Percentiles rank a stretch among this genome's conserved stretches.
These are phyloP conservation scores for Tethya wilhelma DNA, from an alignment of 37 sponge, comb jelly and placozoan species.

Conservation along the genomic window DNA sequence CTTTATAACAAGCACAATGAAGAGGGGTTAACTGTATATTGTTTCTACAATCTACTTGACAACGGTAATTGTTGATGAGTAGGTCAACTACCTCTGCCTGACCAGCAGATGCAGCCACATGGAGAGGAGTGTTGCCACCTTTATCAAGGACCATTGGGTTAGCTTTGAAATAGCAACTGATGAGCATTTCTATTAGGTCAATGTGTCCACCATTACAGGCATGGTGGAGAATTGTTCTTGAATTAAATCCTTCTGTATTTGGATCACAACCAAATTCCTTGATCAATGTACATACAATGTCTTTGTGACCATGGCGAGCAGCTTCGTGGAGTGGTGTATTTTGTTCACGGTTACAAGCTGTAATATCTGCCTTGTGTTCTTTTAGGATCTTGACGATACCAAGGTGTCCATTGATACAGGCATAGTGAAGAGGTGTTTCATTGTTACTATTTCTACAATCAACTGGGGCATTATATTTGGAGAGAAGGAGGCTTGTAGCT, in stretches of 20 bases:
- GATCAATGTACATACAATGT: slow-evolving; percentile 3
- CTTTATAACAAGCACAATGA: background rate
- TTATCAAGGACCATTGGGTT: too few species aligned
- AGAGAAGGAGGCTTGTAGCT: too few species aligned
- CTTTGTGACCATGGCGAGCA: background rate
- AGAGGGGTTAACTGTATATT: too few species aligned
- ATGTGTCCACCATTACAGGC: too few species aligned
- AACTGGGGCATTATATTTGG: too few species aligned
- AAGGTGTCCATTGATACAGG: background rate
- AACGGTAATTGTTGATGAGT: background rate
- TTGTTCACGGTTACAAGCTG: background rate
- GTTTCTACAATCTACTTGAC: too few species aligned
- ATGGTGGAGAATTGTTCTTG: too few species aligned
- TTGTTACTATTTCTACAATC: too few species aligned
- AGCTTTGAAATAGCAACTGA: background rate
- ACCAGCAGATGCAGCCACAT: too few species aligned
- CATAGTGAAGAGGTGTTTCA: background rate
- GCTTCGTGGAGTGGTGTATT: background rate
- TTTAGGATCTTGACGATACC: background rate
- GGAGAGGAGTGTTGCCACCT: too few species aligned
- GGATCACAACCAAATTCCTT: slow-evolving; percentile 10
- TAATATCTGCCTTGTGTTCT: background rate
- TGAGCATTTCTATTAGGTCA: background rate
- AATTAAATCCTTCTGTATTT: background rate
- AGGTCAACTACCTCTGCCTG: too few species aligned